phyloP scores from a whole-genome alignment of 2,888 invertebrate species.

The Orthosia cruda region DNA sequence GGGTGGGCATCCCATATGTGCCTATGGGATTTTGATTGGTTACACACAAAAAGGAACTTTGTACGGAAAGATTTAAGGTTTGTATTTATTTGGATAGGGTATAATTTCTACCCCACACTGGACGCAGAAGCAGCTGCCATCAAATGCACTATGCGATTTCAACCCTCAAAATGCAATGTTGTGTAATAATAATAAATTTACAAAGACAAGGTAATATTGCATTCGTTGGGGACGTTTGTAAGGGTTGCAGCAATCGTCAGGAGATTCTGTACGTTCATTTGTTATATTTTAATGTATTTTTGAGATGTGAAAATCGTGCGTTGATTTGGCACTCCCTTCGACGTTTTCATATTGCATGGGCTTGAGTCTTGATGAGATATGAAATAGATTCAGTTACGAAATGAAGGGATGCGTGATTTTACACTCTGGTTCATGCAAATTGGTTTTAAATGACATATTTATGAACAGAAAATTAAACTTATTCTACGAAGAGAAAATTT shows the following conservation, averaged over 20 bases:
- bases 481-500: too few species aligned
- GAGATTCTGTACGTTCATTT: slow-evolving; percentile 74
- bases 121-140: slow-evolving; percentile 84
- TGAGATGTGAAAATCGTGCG: slow-evolving; percentile 51
- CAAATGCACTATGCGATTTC: slow-evolving; percentile 85
- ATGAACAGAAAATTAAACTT: slow-evolving; percentile 37
- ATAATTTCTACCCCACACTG: slow-evolving; percentile 72
- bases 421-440: slow-evolving; percentile 47
- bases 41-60: slow-evolving; percentile 68
- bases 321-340: slow-evolving; percentile 50
- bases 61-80: slow-evolving; percentile 50
- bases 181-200: slow-evolving; percentile 90
- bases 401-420: slow-evolving; percentile 47
- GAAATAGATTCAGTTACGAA: slow-evolving; percentile 50
- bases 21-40: slow-evolving; percentile 80
- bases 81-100: slow-evolving; percentile 61
- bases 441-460: slow-evolving; percentile 46
- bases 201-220: slow-evolving; percentile 87
- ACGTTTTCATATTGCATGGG: slow-evolving; percentile 26
- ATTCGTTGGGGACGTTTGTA: slow-evolving; percentile 76
- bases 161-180: slow-evolving; percentile 87
- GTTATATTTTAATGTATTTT: slow-evolving; percentile 72
- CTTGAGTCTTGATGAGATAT: slow-evolving; percentile 45
- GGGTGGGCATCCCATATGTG: slow-evolving; percentile 89
- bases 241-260: slow-evolving; percentile 86